These are phyloP conservation scores for Chrysocyon brachyurus DNA, from an alignment of 2,797 vertebrate genomes.

Conservation along the genomic window DNA sequence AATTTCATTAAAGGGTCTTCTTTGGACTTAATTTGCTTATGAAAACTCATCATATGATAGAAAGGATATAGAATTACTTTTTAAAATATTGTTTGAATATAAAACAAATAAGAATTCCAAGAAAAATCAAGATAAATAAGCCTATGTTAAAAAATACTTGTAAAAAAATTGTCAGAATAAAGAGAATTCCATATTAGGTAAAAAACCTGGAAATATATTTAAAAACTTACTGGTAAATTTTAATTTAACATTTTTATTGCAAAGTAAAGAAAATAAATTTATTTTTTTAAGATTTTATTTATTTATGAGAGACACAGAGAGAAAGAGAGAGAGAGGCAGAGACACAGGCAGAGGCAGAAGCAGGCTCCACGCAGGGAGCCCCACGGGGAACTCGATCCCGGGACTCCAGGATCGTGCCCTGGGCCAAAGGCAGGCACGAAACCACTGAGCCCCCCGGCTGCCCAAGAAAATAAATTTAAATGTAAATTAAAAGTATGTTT, in stretches of 20 bases:
- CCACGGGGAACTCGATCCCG: too few relatives aligned
- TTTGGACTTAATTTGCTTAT: not conserved
- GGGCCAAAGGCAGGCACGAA: too few relatives aligned
- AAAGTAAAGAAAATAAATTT: too few relatives aligned
- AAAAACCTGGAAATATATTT: not conserved
- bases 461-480: too few relatives aligned
- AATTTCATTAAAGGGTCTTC: not conserved
- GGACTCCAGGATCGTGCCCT: too few relatives aligned
- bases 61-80: not conserved
- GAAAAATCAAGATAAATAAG: not conserved
- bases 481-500: too few relatives aligned
- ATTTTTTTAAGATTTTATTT: too few relatives aligned
- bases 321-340: too few relatives aligned
- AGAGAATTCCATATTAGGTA: not conserved
- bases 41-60: not conserved
- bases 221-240: not conserved
- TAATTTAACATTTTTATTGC: not conserved
- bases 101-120: not conserved
- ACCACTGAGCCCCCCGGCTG: too few relatives aligned
- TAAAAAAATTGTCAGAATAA: not conserved
- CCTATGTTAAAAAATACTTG: not conserved
- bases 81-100: not conserved
- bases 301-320: too few relatives aligned
- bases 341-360: too few relatives aligned
- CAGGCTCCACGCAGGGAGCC: too few relatives aligned